Evolutionary conservation across 2,797 vertebrate genomes (phyloP).

Genomic region (Siniperca obscura): DNA sequence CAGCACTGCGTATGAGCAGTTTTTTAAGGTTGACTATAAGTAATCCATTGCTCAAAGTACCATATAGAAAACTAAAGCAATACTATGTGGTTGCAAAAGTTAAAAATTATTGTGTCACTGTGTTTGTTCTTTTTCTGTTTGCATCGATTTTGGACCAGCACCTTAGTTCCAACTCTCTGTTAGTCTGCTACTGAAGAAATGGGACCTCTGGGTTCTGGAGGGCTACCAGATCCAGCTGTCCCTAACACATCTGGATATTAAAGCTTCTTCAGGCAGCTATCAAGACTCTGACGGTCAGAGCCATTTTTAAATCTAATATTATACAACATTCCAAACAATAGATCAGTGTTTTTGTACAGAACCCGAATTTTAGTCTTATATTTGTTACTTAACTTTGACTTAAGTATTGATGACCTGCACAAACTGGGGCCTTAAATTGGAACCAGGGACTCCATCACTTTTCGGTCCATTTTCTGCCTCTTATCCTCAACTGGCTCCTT

Average conservation of each 20-base stretch:
- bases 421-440: too few species aligned
- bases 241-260: conserved; percentile 89
- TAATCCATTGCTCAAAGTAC: neutral
- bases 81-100: neutral
- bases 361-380: neutral
- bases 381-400: neutral
- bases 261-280: conserved; percentile 82
- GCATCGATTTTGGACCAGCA: conserved; percentile 20
- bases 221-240: conserved; percentile 87
- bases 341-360: neutral
- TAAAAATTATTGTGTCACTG: neutral
- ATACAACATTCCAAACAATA: neutral
- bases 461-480: too few species aligned
- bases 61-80: neutral
- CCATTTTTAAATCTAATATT: neutral
- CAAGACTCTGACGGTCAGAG: conserved; percentile 88
- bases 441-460: too few species aligned
- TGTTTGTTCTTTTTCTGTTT: conserved; percentile 28
- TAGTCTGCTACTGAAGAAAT: conserved; percentile 42
- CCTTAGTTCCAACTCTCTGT: neutral
- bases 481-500: too few species aligned
- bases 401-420: neutral
- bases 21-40: neutral
- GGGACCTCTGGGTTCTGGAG: conserved; percentile 84
- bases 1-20: neutral